Conservation (phyloP, 1,140 invertebrate genomes). For the Atta colombica region DNA sequence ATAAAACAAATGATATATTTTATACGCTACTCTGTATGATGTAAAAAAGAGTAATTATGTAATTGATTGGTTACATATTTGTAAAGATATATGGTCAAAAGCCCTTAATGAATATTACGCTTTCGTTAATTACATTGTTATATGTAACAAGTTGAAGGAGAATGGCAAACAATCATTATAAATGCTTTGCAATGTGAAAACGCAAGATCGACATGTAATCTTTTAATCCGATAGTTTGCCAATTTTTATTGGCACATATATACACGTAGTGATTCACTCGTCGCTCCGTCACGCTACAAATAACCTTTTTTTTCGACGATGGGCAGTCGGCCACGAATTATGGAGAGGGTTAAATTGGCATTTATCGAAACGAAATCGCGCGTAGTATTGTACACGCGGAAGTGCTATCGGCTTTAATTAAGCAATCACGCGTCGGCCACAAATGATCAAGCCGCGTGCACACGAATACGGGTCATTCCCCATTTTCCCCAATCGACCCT, state of each 20-base stretch:
- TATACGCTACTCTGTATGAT: not conserved
- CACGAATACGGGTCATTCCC: slow-evolving; percentile 1
- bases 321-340: slow-evolving; percentile 17
- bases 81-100: not conserved
- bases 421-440: slow-evolving; percentile 66
- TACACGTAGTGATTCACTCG: not conserved
- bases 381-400: slow-evolving; percentile 28
- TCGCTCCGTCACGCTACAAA: not conserved
- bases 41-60: not conserved
- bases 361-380: slow-evolving; percentile 38
- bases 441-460: slow-evolving; percentile 70
- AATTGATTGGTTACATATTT: not conserved
- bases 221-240: not conserved
- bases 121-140: slow-evolving; percentile 21
- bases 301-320: slow-evolving; percentile 27
- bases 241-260: slow-evolving; percentile 14
- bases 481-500: not conserved
- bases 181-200: not conserved
- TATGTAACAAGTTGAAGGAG: not conserved
- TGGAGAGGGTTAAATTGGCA: slow-evolving; percentile 36
- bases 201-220: not conserved
- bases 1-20: no score
- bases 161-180: not conserved
- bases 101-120: not conserved
- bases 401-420: slow-evolving; percentile 70